Base-by-base conservation (phyloP, 2,797 vertebrate genomes). In the Lates japonicus region DNA sequence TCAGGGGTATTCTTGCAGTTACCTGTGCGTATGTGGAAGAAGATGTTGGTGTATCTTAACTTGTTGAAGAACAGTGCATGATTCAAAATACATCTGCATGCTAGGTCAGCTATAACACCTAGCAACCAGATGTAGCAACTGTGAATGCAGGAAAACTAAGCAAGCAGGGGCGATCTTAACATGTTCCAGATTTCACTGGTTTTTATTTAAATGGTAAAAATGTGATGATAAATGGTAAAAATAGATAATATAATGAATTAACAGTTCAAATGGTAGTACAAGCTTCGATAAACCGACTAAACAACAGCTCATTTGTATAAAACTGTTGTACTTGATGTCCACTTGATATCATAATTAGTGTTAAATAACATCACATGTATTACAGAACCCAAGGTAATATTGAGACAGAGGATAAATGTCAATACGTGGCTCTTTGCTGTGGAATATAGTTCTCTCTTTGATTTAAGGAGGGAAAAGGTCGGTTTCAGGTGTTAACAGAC, bases 401-500 rank as follows among this genome's bases (percentile, higher is more conserved):
- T n/a, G n/a, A n/a, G n/a, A n/a, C n/a, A n/a, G n/a, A n/a, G n/a
- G n/a, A n/a, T 74, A 20, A 69, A 79, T 37, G 14, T 55, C 60
- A 42, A 4, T 29, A 13, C 13, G 7, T 57, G 55, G 12, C 29
- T 69, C 10, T 10, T 74, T 33, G 9, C 13, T 51, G 20, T 55
- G n/a, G 60, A 67, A 66, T 65, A 62, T 54, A 25, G 37, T 29
- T 82, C 22, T 58, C 17, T 16, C 10, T 35, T 63, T 75, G 7
- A 55, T 62, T 52, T 48, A 51, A 46, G 2, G 29, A 46, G 48
- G 39, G 35, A 7, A 66, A 52, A 55, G 5, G 20, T 78, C 33
- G 49, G 20, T 63, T 41, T 25, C 4, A 54, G 42, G 59, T 48
- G 60, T 70, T 79, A 70, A 66, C 42, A 55, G 29, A 74, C 13